A percentile compares a stretch with the other conserved stretches of the same genome.
These are phyloP conservation scores for Drosophila cardini DNA, from an alignment of 1,140 invertebrate species.

Conservation along the genomic window DNA sequence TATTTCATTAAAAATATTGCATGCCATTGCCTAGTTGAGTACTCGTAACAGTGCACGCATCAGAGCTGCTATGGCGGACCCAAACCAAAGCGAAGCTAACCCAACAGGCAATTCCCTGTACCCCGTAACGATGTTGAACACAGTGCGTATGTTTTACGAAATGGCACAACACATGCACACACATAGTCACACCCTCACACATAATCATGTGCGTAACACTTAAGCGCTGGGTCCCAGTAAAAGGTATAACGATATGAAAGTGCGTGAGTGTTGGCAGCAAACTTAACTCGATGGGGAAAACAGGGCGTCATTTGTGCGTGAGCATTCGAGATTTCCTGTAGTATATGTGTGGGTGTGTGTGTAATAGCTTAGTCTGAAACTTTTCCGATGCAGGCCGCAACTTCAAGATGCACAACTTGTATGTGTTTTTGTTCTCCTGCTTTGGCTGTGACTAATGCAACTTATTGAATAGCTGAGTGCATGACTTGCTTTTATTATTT, in stretches of 20 bases:
- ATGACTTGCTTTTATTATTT: conserved; percentile 51
- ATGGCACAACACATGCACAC: conserved; percentile 47
- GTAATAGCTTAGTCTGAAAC: conserved; percentile 57
- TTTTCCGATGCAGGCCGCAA: conserved; percentile 43
- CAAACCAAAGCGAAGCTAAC: conserved; percentile 12
- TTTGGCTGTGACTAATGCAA: conserved; percentile 56
- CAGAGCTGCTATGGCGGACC: conserved; percentile 1
- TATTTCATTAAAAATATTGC: conserved; percentile 83
- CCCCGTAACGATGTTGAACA: conserved; percentile 36
- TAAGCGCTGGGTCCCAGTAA: conserved; percentile 49
- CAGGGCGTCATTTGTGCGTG: conserved; percentile 67
- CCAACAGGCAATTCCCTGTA: conserved; percentile 28
- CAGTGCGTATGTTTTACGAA: conserved; percentile 45
- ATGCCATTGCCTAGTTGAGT: conserved; percentile 42
- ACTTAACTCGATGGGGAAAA: conserved; percentile 43
- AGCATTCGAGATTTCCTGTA: conserved; percentile 56
- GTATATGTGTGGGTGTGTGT: conserved; percentile 30
- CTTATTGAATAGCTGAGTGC: conserved; percentile 74
- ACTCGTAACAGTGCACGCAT: conserved; percentile 39
- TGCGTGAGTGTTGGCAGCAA: conserved; percentile 36
- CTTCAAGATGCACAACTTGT: conserved; percentile 26
- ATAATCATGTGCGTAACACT: conserved; percentile 70
- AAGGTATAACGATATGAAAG: conserved; percentile 40
- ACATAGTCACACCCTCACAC: conserved; percentile 38
- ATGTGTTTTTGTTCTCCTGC: conserved; percentile 13